Evolutionary conservation across 2,113 vertebrate genomes (phyloP), one percentile per base, ranked within the genome.

Genomic region (Aspidoscelis tigris): DNA sequence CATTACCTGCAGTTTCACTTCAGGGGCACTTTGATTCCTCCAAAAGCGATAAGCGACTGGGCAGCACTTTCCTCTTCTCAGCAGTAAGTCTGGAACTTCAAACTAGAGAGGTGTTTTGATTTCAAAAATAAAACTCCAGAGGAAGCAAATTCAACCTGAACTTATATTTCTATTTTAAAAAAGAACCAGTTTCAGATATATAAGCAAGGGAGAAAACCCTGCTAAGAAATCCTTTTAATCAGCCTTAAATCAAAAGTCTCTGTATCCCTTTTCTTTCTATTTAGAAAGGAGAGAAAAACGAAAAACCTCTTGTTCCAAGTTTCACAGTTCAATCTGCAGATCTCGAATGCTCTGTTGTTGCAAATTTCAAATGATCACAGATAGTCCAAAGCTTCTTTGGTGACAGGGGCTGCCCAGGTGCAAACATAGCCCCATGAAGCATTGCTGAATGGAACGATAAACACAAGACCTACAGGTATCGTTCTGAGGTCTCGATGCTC

Each of bases 71-170:
- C 91, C 93, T 80, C 86, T 94, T 95, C 94, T 94, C 94, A 96
- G 94, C 94, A 92, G 94, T 95, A 91, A 94, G 86, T 82, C 95
- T 96, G 93, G 93, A 95, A 95, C 93, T 95, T 94, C 94, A 95
- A 96, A 96, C 95, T 93, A 93, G 95, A 96, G 94, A 95, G 92
- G 93, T 92, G 95, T 96, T 96, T 95, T 95, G 95, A 96, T 96
- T 96, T 93, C 93, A 96, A 93, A 96, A 95, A 96, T 95, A 95
- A 81, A 93, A 93, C 95, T 94, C 93, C 91, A 92, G 93, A 94
- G 95, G 94, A 96, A 95, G 94, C 90, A 94, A 95, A 94, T 95
- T 94, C 92, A 95, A 89, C 93, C 91, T 90, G 80, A 74, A 95
- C 90, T 91, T 93, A 91, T 86, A 90, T 85, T 39, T 77, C 26